Evolutionary conservation across 2,797 vertebrate genomes (phyloP).

Genomic region (Percopsis omiscomaycus): DNA sequence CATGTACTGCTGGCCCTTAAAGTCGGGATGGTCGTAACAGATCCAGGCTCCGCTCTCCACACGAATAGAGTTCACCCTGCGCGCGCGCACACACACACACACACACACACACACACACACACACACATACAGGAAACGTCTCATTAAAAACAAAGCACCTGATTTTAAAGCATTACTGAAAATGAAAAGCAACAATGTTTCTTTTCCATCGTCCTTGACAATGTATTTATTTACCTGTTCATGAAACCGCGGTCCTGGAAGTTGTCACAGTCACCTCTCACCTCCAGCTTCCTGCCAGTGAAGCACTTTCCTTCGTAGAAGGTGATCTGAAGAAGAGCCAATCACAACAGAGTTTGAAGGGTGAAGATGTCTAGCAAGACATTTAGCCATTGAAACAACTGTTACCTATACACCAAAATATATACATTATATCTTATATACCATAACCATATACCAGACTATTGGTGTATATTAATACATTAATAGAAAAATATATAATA

Average conservation of each 20-base stretch:
- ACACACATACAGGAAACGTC: not conserved
- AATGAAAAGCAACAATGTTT: too few relatives aligned
- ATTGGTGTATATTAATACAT: too few relatives aligned
- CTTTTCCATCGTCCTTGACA: not conserved
- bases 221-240: conserved; percentile 69
- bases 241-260: conserved; percentile 91
- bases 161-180: too few relatives aligned
- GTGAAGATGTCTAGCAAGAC: not conserved
- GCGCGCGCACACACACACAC: not conserved
- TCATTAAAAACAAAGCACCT: too few relatives aligned
- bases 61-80: conserved; percentile 85
- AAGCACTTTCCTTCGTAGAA: conserved; percentile 91
- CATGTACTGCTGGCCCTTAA: conserved; percentile 90
- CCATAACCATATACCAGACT: too few relatives aligned
- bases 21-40: conserved; percentile 89
- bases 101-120: conserved; percentile 6
- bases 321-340: conserved; percentile 76
- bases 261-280: conserved; percentile 86
- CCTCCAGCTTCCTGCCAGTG: conserved; percentile 87
- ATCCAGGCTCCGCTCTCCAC: conserved; percentile 90
- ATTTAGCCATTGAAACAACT: too few relatives aligned
- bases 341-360: not conserved
- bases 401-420: too few relatives aligned
- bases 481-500: too few relatives aligned
- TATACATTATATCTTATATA: too few relatives aligned